A percentile compares a stretch with the other conserved stretches of the same genome.
phyloP scores from a whole-genome alignment of 1,140 invertebrate species.

The Brachionus rotundiformis region DNA sequence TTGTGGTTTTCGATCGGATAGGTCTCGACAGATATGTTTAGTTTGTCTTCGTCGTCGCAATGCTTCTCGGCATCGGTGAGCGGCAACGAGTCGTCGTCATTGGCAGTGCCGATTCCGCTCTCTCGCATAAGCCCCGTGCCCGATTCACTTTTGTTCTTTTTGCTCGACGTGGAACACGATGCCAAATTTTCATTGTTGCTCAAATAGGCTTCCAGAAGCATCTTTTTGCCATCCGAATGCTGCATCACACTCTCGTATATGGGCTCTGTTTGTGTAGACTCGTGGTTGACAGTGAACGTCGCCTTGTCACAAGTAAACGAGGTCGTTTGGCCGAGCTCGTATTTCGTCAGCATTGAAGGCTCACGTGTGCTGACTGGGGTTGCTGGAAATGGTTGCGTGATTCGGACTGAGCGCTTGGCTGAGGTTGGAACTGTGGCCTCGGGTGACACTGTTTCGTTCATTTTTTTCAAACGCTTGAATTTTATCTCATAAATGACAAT shows the following conservation, averaged over 20 bases:
- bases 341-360: background rate
- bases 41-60: background rate
- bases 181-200: background rate
- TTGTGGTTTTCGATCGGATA: background rate
- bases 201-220: slow-evolving; percentile 25
- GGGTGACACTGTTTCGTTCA: background rate
- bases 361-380: background rate
- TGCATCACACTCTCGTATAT: background rate
- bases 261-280: background rate
- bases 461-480: background rate
- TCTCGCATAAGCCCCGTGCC: background rate
- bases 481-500: slow-evolving; percentile 24
- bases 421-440: background rate
- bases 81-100: background rate
- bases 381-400: background rate
- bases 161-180: background rate
- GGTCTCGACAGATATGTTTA: background rate
- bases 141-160: slow-evolving; percentile 29
- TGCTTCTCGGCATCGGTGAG: background rate
- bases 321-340: background rate
- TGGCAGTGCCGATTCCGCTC: slow-evolving; percentile 27
- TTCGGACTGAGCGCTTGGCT: background rate
- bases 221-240: slow-evolving; percentile 33
- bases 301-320: slow-evolving; percentile 11
- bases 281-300: background rate